Evolutionary conservation across 37 sponge, comb jelly and placozoan genomes (phyloP), one percentile per base, ranked within the genome.

Genomic region (Theonella swinhoei): DNA sequence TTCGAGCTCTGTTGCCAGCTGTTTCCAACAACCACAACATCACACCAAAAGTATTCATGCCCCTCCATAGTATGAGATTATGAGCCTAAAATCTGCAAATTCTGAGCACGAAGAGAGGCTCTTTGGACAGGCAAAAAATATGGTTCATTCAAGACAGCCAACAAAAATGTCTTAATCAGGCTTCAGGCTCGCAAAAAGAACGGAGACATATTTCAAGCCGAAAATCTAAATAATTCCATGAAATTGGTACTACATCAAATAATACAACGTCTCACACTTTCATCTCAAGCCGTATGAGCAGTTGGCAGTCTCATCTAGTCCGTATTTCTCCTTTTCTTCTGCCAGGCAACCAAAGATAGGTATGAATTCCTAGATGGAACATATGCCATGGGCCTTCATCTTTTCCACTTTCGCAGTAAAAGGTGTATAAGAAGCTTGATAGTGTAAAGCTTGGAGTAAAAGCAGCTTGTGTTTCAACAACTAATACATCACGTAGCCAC

Each of bases 101-200:
- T 35, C 65, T 11, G 78, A 77, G 35, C 63, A 77, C 26, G 78
- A 77, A 35, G 78, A 77, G 35, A 77, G 78, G 35, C 25, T 77
- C 23, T 63, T 77, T 63, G 78, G 41, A 61, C 63, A 47, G 78
- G 78, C 78, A 7, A 77, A 63, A 17, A 35, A 17, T 25, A 75
- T 75, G 26, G 76, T 32, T 26, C 5, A n/a, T 28, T 47, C 1
- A 2, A 37, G 37, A 32, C 32, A 24, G n/a, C 62, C 38, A 5
- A 63, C 4, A 63, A 63, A 7, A 77, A 77, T 64, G 34, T 77
- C 2, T 34, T 77, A 3, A 63, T 77, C 2, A 0, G 78, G 34
- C 41, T 77, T 3, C 78, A 77, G 22, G 78, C 78, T 37, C 31
- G 36, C 31, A 37, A 70, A 70, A 30, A 36, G 26, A 30, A 70